Base-by-base conservation (phyloP, 2,113 vertebrate species). In the Phocoena sinus region DNA sequence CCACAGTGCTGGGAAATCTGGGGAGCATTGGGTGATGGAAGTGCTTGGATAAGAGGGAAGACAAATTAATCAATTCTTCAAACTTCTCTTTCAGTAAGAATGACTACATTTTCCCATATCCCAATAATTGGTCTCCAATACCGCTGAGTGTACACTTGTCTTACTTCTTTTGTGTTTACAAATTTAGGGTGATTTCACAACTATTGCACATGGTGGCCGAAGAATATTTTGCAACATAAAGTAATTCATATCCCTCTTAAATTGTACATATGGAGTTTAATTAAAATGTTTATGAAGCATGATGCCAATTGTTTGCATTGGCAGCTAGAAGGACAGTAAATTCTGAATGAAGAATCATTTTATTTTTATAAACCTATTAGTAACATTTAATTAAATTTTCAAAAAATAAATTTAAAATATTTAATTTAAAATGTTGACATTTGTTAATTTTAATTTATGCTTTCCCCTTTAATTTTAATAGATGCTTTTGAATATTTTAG, bases 401-500 rank as follows among this genome's bases (percentile, higher is more conserved):
- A 73, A 65, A 90, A 44, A 56, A 74, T 94, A 68, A 82, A 95
- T n/a, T 62, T 71, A 58, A 95, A 33, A 60, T 41, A 53, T 76
- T 92, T 89, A 79, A 85, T 93, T 84, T 58, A 58, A 92, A 82
- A 47, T 88, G 10, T 83, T 89, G 65, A 89, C n/a, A 86, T 93
- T 95, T 87, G 81, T n/a, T 73, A 18, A 86, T 79, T 93, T 63
- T 81, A 74, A 91, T 80, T 83, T 92, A 47, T 38, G 50, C 81
- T 86, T 93, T 86, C n/a, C 3, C 31, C 82, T 84, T 90, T 88
- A 92, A 89, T 60, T 94, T 92, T 93, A 95, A 74, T 94, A 76
- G 36, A 44, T 93, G 41, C 9, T 74, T 93, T 70, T 96, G 67
- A 89, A 60, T 82, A 80, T 85, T 93, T 92, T 91, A 76, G 50